Conservation (phyloP, 2,888 invertebrate genomes). For the Temnothorax rugatulus region DNA sequence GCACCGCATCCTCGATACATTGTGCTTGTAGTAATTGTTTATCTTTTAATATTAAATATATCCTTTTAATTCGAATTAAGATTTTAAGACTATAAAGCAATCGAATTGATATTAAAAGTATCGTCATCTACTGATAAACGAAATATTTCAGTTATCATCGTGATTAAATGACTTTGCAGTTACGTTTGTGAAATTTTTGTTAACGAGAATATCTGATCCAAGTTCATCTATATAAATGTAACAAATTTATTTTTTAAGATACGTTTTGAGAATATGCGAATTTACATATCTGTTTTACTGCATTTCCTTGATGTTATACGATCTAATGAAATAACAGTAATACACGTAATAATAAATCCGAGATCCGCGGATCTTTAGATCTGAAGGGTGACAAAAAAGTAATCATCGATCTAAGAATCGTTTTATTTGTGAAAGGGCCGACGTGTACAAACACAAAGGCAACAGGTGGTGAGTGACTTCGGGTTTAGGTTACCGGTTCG, state of each 20-base stretch:
- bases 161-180: background rate
- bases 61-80: background rate
- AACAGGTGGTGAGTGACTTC: slow-evolving; percentile 78
- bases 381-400: slow-evolving; percentile 31
- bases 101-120: background rate
- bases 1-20: background rate
- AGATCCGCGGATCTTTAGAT: slow-evolving; percentile 34
- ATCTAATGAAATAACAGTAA: slow-evolving; percentile 24
- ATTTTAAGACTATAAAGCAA: background rate
- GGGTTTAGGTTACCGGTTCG: slow-evolving; percentile 75
- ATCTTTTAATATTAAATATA: background rate
- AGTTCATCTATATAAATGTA: too few species aligned
- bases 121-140: background rate
- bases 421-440: slow-evolving; percentile 64
- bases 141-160: background rate
- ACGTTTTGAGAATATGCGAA: background rate
- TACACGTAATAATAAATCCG: background rate
- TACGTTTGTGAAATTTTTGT: background rate
- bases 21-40: background rate
- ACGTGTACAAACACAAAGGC: slow-evolving; percentile 74
- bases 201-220: background rate
- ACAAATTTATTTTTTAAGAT: background rate
- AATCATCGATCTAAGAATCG: slow-evolving; percentile 49
- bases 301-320: too few species aligned
- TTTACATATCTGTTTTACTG: background rate